Conservation (phyloP, 2,797 vertebrate genomes). For the Lacerta bilineata region DNA sequence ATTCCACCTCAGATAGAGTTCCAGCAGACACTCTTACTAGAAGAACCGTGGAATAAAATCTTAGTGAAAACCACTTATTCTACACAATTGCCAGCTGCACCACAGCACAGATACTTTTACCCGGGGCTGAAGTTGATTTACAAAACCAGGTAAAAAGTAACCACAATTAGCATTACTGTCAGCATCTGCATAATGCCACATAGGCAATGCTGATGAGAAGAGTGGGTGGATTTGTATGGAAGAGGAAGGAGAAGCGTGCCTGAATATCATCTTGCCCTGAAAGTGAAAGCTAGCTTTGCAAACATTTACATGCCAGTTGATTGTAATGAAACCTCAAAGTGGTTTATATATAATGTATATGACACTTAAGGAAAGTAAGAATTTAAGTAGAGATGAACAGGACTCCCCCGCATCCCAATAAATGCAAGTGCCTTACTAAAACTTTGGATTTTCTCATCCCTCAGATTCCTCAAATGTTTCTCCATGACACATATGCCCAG, state of each 20-base stretch:
- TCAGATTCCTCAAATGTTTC: background rate
- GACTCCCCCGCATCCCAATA: no score
- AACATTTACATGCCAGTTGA: no score
- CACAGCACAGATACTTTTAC: background rate
- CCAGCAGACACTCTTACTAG: background rate
- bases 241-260: no score
- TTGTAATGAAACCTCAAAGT: no score
- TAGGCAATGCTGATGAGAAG: background rate
- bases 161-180: background rate
- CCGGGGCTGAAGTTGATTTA: background rate
- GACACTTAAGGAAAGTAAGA: background rate
- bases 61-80: constrained; percentile 44
- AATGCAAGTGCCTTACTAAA: no score
- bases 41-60: constrained; percentile 47
- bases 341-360: no score
- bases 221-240: background rate
- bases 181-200: background rate
- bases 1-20: constrained; percentile 2
- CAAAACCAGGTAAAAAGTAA: background rate
- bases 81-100: background rate
- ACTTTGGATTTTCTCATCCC: background rate
- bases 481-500: background rate
- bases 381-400: background rate
- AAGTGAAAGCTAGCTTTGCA: no score
- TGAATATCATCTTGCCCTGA: no score